Base-by-base conservation (phyloP, 1,140 invertebrate species). In the Drosophila ogumai region DNA sequence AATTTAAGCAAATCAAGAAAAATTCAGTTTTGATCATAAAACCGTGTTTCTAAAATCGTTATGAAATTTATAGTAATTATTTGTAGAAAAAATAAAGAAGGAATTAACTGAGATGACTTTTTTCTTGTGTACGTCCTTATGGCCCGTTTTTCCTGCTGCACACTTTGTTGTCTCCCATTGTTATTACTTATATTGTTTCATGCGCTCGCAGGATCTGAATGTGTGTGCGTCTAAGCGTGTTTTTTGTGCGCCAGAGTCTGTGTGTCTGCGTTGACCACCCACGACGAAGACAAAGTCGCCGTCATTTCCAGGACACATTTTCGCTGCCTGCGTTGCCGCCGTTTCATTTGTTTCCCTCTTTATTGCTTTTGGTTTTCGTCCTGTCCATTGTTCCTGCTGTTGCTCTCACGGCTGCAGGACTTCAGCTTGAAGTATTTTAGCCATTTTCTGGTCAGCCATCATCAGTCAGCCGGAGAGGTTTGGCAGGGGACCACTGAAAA, bases 341-440 rank as follows among this genome's bases (percentile, higher is more conserved):
- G 46, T 86, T 86, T 82, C 75, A 79, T 87, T 87, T 82, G 79
- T 73, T 82, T 68, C 75, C 75, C 75, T 72, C 79, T 87, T 87
- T 79, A 87, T 86, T 87, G 79, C 79, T 76, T 74, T 77, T 68
- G 71, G 67, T 67, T 71, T 85, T 64, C 41, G 43, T 50, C 50
- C 41, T 75, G 31, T 28, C 17, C 54, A 61, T 67, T 72, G 79
- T 54, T 55, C 60, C 61, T 54, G 44, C 38, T 63, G 49, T 22
- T 72, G 57, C 28, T 63, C 19, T 28, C 28, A 55, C 55, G 55
- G 41, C 44, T 63, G 50, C 65, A 79, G 82, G 72, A 87, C 68
- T 82, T 88, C 47, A 61, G 75, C 84, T 76, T 87, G 75, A 87
- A 87, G 84, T 82, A 82, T 88, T 77, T 88, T 77, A 69, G 84